Base-by-base conservation (phyloP, 2,113 vertebrate genomes). In the Romanogobio albipinnatus region DNA sequence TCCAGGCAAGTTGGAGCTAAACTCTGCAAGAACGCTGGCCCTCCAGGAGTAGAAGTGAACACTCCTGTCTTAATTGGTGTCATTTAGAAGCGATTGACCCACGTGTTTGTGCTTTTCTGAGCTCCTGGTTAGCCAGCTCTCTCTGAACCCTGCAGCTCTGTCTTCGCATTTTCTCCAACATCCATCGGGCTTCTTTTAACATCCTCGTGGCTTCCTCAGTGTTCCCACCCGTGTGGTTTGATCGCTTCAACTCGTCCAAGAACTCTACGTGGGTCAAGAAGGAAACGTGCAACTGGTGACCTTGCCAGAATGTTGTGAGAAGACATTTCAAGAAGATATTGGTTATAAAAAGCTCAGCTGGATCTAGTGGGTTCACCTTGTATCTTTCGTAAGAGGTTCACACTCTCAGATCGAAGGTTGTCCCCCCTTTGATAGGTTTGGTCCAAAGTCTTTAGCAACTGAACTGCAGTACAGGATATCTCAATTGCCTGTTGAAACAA, bases 371-470 rank as follows among this genome's bases (percentile, higher is more conserved):
- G 15, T 61, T 93, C 94, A 97, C 96, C 93, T 88, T 93, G 90
- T 87, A 96, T 93, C 64, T 91, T 92, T 82, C 68, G 90, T 73
- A 95, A 83, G 88, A 96, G 88, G 78, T 85, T 87, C 89, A 94
- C 90, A 88, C 95, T 89, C 82, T 87, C 93, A 33, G 91, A 88
- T 74, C 96, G 89, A 43, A 96, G 87, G 82, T 95, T 92, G 56
- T 93, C 92, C 0, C 89, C 91, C 13, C 87, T 93, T 81, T 93
- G 89, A 11, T 91, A 91, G 3, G 89, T 95, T 84, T 81, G 86
- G 39, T 93, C 93, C 74, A 94, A 87, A 83, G 87, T 93, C 85
- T 91, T 92, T 14, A 94, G 88, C 4, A 96, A 66, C 0, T 85
- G 86, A 87, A 95, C 91, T 81, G 93, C 90, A 88, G 89, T 89